A percentile compares a stretch with the other conserved stretches of the same genome.
Evolutionary conservation across 2,113 vertebrate genomes (phyloP).

Genomic region (Scomber scombrus): DNA sequence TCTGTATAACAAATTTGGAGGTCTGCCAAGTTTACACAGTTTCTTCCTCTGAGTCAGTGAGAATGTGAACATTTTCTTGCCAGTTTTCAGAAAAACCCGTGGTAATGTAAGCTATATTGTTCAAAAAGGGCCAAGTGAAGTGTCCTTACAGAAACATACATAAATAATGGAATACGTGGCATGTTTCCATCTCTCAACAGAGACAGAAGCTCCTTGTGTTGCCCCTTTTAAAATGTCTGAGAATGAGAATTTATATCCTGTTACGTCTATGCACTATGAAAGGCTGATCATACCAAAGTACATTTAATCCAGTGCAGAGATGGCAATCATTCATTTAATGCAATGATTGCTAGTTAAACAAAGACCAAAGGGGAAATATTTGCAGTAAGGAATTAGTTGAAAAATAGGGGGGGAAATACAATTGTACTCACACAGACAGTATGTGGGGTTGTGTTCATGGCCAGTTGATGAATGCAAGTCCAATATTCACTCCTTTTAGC

Average conservation of each 20-base stretch:
- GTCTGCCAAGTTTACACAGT: slow-evolving; percentile 27
- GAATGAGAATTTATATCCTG: background rate
- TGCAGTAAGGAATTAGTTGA: slow-evolving; percentile 2
- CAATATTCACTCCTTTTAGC: too few relatives aligned
- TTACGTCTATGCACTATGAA: background rate
- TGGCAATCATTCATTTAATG: slow-evolving; percentile 16
- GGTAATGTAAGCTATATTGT: slow-evolving; percentile 8
- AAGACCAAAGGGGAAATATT: slow-evolving; percentile 3
- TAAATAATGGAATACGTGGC: slow-evolving; percentile 7
- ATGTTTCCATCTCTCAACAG: background rate
- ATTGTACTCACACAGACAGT: background rate
- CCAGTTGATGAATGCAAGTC: too few relatives aligned
- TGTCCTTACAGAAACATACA: background rate
- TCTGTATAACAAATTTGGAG: slow-evolving; percentile 18
- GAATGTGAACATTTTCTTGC: slow-evolving; percentile 24
- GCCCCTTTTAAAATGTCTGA: background rate
- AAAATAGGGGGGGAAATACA: background rate
- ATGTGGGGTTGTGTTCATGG: background rate
- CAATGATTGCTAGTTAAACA: slow-evolving; percentile 5
- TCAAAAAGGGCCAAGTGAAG: slow-evolving; percentile 6
- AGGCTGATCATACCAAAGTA: background rate
- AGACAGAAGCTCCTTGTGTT: slow-evolving; percentile 11
- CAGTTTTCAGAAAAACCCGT: slow-evolving; percentile 16
- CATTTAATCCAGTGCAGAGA: slow-evolving; percentile 1
- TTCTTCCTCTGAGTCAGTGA: slow-evolving; percentile 16